Evolutionary conservation across 2,888 invertebrate species (phyloP).

Genomic region (Rutpela maculata): DNA sequence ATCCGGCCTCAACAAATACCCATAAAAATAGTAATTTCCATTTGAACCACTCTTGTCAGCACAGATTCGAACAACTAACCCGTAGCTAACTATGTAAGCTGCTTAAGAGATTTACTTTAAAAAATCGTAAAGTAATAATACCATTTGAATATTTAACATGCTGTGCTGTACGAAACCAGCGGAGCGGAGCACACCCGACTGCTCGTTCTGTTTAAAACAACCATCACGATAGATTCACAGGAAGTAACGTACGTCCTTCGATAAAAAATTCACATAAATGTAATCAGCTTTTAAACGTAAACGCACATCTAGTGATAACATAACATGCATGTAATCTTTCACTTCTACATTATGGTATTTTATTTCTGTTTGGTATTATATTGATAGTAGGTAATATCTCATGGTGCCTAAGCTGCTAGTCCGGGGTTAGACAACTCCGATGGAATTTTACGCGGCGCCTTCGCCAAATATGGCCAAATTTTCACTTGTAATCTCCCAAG

Average conservation of each 20-base stretch:
- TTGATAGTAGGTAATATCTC: no score
- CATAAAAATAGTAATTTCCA: neutral
- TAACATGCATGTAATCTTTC: neutral
- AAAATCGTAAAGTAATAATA: slow-evolving; percentile 3
- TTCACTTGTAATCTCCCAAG: no score
- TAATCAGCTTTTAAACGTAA: slow-evolving; percentile 18
- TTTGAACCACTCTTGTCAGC: neutral
- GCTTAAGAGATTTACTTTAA: slow-evolving; percentile 4
- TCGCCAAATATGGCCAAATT: no score
- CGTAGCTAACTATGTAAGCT: neutral
- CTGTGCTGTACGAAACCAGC: slow-evolving; percentile 24
- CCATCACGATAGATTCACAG: slow-evolving; percentile 43
- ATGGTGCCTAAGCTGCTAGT: no score
- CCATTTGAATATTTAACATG: slow-evolving; percentile 35
- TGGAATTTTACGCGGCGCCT: no score
- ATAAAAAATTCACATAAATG: slow-evolving; percentile 35
- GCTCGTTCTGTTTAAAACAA: slow-evolving; percentile 34
- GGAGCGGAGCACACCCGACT: slow-evolving; percentile 30
- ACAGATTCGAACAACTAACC: neutral
- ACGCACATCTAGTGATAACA: neutral
- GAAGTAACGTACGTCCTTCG: slow-evolving; percentile 49
- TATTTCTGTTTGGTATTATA: neutral
- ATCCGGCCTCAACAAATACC: neutral
- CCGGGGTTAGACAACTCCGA: no score
- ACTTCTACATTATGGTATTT: neutral